These are phyloP conservation scores for Oreochromis grahami DNA, from an alignment of 2,797 vertebrate species.

Conservation along the genomic window DNA sequence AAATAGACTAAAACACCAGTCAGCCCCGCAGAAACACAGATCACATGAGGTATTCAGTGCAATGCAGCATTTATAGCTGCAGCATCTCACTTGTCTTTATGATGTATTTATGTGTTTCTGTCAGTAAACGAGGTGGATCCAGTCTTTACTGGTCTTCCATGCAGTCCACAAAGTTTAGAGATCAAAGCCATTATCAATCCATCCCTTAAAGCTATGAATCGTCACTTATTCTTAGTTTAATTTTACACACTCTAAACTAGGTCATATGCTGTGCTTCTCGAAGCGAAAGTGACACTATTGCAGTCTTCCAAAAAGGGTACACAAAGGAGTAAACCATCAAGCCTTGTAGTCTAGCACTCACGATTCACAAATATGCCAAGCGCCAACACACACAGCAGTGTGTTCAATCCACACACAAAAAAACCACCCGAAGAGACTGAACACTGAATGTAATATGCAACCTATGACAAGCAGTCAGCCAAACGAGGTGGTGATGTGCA, in stretches of 20 bases:
- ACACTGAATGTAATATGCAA: neutral
- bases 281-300: neutral
- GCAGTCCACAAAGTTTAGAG: neutral
- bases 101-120: neutral
- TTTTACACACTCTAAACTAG: neutral
- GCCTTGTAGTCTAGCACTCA: neutral
- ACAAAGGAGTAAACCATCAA: neutral
- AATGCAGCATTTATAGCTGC: neutral
- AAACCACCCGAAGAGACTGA: neutral
- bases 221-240: neutral
- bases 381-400: neutral
- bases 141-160: neutral
- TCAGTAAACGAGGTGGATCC: neutral
- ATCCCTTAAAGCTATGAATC: neutral
- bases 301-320: neutral
- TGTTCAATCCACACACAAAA: neutral
- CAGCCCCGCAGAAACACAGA: constrained; percentile 16
- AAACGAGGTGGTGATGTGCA: neutral
- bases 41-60: neutral
- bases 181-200: neutral
- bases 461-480: neutral
- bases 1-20: constrained; percentile 22
- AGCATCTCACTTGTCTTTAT: neutral
- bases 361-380: neutral
- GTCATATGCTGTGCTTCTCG: neutral